Conservation (phyloP, 1,140 invertebrate genomes). For the Dendroctonus ponderosae region DNA sequence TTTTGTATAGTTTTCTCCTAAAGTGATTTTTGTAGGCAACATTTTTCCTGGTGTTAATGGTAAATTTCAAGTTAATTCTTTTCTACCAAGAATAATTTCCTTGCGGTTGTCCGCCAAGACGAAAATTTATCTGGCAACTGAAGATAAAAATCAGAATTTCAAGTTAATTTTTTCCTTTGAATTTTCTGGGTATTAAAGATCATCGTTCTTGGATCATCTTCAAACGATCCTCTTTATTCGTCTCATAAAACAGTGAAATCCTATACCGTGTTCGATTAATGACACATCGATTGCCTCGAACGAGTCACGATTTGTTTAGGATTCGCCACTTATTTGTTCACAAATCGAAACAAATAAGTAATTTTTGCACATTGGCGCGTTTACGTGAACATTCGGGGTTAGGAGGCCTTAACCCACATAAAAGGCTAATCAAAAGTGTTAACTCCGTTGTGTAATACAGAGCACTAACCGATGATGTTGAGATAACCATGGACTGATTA, state of each 20-base stretch:
- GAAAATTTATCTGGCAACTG: too few relatives aligned
- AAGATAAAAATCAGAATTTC: too few relatives aligned
- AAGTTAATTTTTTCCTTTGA: too few relatives aligned
- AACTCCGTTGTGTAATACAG: slow-evolving; percentile 10
- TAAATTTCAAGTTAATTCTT: too few relatives aligned
- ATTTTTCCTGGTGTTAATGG: too few relatives aligned
- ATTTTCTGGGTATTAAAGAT: too few relatives aligned
- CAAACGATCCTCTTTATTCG: neutral
- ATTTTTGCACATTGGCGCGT: neutral
- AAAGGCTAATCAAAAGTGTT: slow-evolving; percentile 6
- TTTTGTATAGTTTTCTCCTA: too few relatives aligned
- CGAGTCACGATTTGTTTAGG: neutral
- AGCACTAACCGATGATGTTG: slow-evolving; percentile 10
- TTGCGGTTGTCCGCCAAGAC: too few relatives aligned
- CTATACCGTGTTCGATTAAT: neutral
- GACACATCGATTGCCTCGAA: neutral
- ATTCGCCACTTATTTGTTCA: slow-evolving; percentile 4
- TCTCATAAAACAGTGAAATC: slow-evolving; percentile 4
- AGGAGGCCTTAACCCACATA: slow-evolving; percentile 25
- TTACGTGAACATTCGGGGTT: neutral
- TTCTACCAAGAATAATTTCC: too few relatives aligned
- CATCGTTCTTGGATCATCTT: neutral
- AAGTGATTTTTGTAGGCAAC: too few relatives aligned
- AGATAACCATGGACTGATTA: slow-evolving; percentile 22
- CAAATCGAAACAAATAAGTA: neutral